Conservation (phyloP, 1,140 invertebrate species). For the Lethocerus indicus region DNA sequence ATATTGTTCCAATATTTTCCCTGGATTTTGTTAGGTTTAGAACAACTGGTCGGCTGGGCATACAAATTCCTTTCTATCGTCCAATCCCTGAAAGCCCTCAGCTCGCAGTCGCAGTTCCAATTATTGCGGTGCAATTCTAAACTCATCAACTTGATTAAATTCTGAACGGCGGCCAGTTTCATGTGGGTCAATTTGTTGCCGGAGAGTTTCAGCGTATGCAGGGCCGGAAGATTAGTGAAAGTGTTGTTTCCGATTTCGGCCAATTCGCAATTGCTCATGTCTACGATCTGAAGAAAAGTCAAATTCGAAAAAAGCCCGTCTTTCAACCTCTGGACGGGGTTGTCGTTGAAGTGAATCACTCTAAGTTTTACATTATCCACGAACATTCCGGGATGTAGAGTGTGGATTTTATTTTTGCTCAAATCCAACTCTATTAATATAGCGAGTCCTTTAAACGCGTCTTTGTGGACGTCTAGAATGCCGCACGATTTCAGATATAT, state of each 20-base stretch:
- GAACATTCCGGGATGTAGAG: constrained; percentile 17
- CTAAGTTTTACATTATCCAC: constrained; percentile 18
- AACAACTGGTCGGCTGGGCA: constrained; percentile 48
- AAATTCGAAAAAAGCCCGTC: constrained; percentile 59
- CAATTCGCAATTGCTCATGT: constrained; percentile 55
- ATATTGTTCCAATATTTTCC: constrained; percentile 54
- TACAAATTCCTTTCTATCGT: constrained; percentile 51
- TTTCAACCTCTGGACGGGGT: constrained; percentile 49
- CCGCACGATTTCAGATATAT: constrained; percentile 53
- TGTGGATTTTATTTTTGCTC: constrained; percentile 40
- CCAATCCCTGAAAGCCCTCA: constrained; percentile 63
- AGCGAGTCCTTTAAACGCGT: constrained; percentile 55
- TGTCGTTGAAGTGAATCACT: constrained; percentile 51
- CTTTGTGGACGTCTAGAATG: constrained; percentile 46
- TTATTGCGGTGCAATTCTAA: constrained; percentile 63
- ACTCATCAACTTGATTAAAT: constrained; percentile 45
- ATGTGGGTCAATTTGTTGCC: constrained; percentile 46
- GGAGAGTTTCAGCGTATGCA: constrained; percentile 47
- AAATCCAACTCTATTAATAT: constrained; percentile 76
- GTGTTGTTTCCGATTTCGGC: constrained; percentile 45
- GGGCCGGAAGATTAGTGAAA: constrained; percentile 46
- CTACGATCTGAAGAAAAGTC: constrained; percentile 51
- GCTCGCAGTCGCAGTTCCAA: constrained; percentile 75
- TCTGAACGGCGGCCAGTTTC: constrained; percentile 35
- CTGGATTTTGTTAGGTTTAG: constrained; percentile 41